Conservation (phyloP, 2,113 vertebrate species). For the Donacobius atricapilla region DNA sequence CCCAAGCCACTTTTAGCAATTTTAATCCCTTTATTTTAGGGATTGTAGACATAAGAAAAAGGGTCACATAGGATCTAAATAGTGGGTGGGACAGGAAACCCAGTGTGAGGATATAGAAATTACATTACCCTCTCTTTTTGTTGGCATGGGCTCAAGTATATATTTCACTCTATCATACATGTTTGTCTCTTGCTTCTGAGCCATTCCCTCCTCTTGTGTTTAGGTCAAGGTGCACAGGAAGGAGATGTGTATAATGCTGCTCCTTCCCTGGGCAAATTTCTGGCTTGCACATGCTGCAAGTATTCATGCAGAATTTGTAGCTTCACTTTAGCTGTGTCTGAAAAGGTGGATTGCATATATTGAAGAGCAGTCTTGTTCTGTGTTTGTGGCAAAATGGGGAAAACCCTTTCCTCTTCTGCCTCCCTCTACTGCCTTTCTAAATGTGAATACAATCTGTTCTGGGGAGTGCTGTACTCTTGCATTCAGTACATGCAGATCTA, state of each 20-base stretch:
- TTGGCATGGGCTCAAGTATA: background rate
- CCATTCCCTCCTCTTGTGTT: background rate
- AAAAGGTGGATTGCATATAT: background rate
- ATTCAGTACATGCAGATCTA: background rate
- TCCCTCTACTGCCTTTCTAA: background rate
- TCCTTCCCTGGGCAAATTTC: background rate
- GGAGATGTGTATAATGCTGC: background rate
- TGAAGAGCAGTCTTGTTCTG: background rate
- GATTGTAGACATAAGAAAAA: background rate
- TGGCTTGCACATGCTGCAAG: background rate
- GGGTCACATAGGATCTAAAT: background rate
- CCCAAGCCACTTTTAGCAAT: background rate
- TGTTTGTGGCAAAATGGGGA: background rate
- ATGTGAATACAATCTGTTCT: background rate
- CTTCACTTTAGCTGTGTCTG: background rate
- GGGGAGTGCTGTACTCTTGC: background rate
- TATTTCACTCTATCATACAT: background rate
- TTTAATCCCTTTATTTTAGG: background rate
- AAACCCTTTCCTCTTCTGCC: background rate
- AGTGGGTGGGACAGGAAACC: background rate
- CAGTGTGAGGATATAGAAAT: background rate
- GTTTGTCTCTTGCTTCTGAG: background rate
- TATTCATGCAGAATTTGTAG: background rate
- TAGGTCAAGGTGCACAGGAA: background rate
- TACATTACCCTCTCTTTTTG: background rate